Evolutionary conservation across 2,888 invertebrate genomes (phyloP).

Genomic region (Drosophila mercatorum): DNA sequence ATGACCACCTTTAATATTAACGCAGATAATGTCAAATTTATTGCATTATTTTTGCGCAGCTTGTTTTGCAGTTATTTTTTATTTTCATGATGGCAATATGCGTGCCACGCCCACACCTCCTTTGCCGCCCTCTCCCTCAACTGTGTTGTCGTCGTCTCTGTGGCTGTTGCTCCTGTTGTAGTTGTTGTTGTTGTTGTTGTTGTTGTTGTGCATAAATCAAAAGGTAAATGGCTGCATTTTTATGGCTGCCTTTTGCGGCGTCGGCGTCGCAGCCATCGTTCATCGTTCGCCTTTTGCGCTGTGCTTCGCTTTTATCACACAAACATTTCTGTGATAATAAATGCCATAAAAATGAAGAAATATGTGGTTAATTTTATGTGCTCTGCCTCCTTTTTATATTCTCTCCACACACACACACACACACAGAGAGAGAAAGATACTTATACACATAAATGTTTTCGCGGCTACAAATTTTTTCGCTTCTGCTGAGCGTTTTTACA

Average conservation of each 20-base stretch:
- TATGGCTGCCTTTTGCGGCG: conserved; percentile 74
- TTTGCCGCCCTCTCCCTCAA: not conserved
- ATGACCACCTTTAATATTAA: conserved; percentile 62
- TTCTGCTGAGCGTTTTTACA: conserved; percentile 61
- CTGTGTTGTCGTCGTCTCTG: conserved; percentile 21
- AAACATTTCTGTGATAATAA: conserved; percentile 82
- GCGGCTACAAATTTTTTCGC: conserved; percentile 74
- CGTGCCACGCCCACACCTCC: conserved; percentile 30
- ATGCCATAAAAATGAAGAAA: conserved; percentile 83
- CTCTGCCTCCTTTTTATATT: conserved; percentile 74
- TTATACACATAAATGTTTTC: conserved; percentile 70
- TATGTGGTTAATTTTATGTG: conserved; percentile 83
- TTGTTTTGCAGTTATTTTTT: conserved; percentile 44
- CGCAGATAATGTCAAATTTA: conserved; percentile 80
- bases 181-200: conserved; percentile 57
- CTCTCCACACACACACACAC: conserved; percentile 22
- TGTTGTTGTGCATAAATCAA: conserved; percentile 80
- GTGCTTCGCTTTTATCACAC: conserved; percentile 80
- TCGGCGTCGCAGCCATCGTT: conserved; percentile 36
- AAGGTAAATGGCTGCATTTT: conserved; percentile 82
- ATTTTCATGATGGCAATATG: conserved; percentile 39
- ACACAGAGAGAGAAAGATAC: not conserved
- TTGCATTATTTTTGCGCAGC: conserved; percentile 76
- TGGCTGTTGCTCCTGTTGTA: conserved; percentile 24
- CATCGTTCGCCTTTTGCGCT: conserved; percentile 55